These are phyloP conservation scores for Enteromius trimaculatus DNA, from an alignment of 2,797 vertebrate genomes.

Conservation along the genomic window DNA sequence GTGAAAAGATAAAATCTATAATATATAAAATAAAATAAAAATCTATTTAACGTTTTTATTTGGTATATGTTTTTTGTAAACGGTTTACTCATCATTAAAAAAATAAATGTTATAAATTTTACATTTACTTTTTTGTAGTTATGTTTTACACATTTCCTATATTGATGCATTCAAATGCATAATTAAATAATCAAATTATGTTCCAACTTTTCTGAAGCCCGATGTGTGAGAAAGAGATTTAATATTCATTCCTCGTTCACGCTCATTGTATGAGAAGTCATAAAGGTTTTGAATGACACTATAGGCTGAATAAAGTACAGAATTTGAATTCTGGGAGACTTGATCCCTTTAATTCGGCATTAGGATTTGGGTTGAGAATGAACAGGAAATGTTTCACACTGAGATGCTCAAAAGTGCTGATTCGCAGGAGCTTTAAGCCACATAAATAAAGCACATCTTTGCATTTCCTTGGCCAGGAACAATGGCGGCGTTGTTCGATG, in stretches of 20 bases:
- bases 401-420: slow-evolving; percentile 18
- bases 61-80: background rate
- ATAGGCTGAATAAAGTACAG: background rate
- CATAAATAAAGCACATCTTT: slow-evolving; percentile 45
- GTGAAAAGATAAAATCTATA: background rate
- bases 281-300: slow-evolving; percentile 10
- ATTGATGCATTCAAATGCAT: background rate
- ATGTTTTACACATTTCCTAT: background rate
- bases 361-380: slow-evolving; percentile 6
- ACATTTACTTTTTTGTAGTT: background rate
- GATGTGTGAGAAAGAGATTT: background rate
- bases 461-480: slow-evolving; percentile 50
- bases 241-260: background rate
- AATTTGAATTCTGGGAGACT: background rate
- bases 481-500: slow-evolving; percentile 51
- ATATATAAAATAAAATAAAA: background rate
- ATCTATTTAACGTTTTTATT: background rate
- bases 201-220: background rate
- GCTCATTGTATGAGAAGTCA: background rate
- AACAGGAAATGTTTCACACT: slow-evolving; percentile 35
- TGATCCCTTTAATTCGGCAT: slow-evolving; percentile 2
- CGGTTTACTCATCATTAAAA: background rate
- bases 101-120: too few species aligned
- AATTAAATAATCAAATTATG: background rate
- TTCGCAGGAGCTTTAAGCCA: slow-evolving; percentile 19